These are phyloP conservation scores for Muscicapa comitata DNA, from an alignment of 2,797 vertebrate species.

Conservation along the genomic window DNA sequence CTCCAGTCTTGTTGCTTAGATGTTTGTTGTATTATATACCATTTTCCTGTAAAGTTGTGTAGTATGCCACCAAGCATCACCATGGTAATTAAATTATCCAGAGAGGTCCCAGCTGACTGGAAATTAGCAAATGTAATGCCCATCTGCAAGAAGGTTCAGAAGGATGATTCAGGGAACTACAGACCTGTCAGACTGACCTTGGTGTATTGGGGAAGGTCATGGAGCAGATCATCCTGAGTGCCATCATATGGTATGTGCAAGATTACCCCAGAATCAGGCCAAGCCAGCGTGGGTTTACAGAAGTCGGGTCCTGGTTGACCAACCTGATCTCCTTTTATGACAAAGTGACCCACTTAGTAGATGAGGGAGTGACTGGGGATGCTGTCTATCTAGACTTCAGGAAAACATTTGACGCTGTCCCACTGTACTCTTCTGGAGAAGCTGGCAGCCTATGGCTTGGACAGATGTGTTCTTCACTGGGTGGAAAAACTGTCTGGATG, in stretches of 20 bases:
- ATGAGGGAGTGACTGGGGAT: neutral
- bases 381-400: neutral
- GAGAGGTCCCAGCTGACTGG: neutral
- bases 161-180: neutral
- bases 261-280: neutral
- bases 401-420: neutral
- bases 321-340: neutral
- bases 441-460: neutral
- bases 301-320: neutral
- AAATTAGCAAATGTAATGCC: neutral
- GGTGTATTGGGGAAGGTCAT: rapidly evolving
- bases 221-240: neutral
- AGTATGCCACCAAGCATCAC: neutral
- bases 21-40: neutral
- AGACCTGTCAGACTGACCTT: neutral
- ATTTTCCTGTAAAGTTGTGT: neutral
- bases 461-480: neutral
- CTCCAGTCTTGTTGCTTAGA: neutral
- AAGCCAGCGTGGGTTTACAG: neutral
- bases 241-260: rapidly evolving
- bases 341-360: neutral
- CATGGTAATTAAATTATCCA: neutral
- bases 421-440: neutral
- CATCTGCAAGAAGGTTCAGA: neutral
- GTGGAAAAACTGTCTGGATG: neutral